Evolutionary conservation across 37 sponge, comb jelly and placozoan species (phyloP), one percentile per base, ranked within the genome.

Genomic region (Cladorhizidae sp.): DNA sequence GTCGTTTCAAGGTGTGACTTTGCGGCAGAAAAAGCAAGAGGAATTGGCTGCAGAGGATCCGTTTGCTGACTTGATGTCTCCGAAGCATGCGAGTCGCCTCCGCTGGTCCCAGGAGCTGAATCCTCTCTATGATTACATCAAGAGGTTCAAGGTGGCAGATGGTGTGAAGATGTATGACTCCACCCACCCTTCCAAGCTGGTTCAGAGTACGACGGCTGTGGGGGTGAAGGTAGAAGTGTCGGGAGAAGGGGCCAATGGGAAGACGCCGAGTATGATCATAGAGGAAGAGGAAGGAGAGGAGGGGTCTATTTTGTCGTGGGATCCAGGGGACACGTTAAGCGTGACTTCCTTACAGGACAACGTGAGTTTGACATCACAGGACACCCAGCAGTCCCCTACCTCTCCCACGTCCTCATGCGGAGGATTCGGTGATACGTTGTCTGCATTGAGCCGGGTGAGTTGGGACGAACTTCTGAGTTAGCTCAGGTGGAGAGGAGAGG

Each of bases 101-200:
- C 45, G 87, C 8, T 87, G 87, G 87, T 87, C 87, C 33, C 87
- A 87, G 43, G 82, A 87, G 50, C 41, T 87, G 51, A 87, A 87
- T 40, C 87, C 87, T 0, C 64, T 87, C 28, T 87, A 87, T 58
- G 87, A 87, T 67, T 75, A 81, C 82, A 70, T 87, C 74, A 80
- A 75, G 69, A 81, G 87, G 28, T 45, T 55, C 57, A 87, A 81
- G 77, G 45, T 85, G n/a, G 67, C 87, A 1, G 76, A 83, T 42
- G 59, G 76, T 29, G 64, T 75, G 25, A 75, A 54, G 76, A 32
- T 83, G 56, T 83, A 83, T 31, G 82, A 82, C 64, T 57, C 80
- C 18, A 18, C 80, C 33, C 62, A 23, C 5, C 33, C 31, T 12
- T 61, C 65, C 52, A 67, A 67, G 18, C 77, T 76, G 38, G 35